Base-by-base conservation (phyloP, 2,113 vertebrate genomes). In the Labrus mixtus region DNA sequence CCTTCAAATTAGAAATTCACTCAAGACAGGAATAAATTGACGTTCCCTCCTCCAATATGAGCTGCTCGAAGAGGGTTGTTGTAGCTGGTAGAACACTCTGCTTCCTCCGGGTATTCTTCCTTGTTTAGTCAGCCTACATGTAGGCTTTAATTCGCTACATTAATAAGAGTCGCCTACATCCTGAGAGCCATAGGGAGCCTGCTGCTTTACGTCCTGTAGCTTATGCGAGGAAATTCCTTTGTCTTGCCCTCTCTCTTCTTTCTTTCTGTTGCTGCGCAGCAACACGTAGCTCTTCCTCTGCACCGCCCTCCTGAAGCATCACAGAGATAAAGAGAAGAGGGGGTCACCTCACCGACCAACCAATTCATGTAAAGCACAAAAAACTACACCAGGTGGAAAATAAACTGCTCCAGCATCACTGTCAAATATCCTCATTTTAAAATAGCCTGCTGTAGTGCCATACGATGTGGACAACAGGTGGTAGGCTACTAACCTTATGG, bases 261-360 rank as follows among this genome's bases (percentile, higher is more conserved):
- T 80, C 64, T 92, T 85, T 91, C 89, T 91, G 88, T 91, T 90
- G 91, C 87, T 90, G 90, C 84, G 83, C 90, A 90, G 91, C 92
- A 94, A 94, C 92, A 92, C 84, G 84, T 92, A 88, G 87, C 87
- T 68, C 60, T 81, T 76, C 73, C 68, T 56, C 56, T 76, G 81
- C 81, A 73, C 85, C 87, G 62, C 88, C 91, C 85, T 86, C 85
- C 36, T 37, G 16, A 37, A 78, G 58, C 88, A 76, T 89, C 79
- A 50, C 16, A 68, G 53, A 64, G 83, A 66, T 56, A 65, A 79
- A 76, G 29, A 33, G 29, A 33, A 33, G 29, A 78, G 82, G 72
- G 71, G 84, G 64, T 74, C 88, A 81, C 71, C 78, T 39, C 69
- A 83, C 68, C 25, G 73, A 83, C 72, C 29, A 67, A 45, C 46